Base-by-base conservation (phyloP, 2,797 vertebrate species). In the Chelonia mydas region DNA sequence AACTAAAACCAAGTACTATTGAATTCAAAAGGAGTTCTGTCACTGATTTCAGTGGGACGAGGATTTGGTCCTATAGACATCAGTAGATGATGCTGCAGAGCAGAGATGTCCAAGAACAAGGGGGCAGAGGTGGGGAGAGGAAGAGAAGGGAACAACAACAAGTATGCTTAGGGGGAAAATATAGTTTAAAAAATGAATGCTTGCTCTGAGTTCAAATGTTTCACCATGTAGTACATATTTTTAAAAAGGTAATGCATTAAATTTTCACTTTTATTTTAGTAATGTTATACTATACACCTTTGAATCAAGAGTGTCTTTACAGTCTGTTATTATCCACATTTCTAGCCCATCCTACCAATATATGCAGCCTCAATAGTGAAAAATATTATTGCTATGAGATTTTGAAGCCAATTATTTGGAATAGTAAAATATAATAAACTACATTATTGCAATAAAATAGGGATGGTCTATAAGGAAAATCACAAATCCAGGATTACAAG, bases 111-210 rank as follows among this genome's bases (percentile, higher is more conserved):
- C 41, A 49, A 47, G 45, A 77, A 49, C 41, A 77, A 31, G 5
- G 6, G 23, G 25, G 45, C 2, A 15, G 15, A 28, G 45, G 45
- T 28, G 6, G 25, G 23, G 13, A 77, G 13, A 45, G 45, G 41
- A 47, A 77, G 11, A 11, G 23, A 23, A 41, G 6, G 13, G 11
- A 27, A 45, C 7, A 25, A 74, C 11, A 27, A 47, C 7, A 3
- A 76, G 41, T 21, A 37, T 57, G 17, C 74, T 78, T 72, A 82
- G 57, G 83, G 83, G 87, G 8, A 84, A 94, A 86, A 77, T 8
- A 68, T 41, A 88, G 89, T 90, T 94, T n/a, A 54, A 79, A 94
- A 27, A 49, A 25, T 86, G 50, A 72, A 89, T 55, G 84, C 90
- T 83, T 90, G 85, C 57, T 97, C 27, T 37, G 27, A 81, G 81